Percentiles rank a stretch among this genome's conserved stretches.
These are phyloP conservation scores for Anoplolepis gracilipes DNA, from an alignment of 1,140 invertebrate species.

Conservation along the genomic window DNA sequence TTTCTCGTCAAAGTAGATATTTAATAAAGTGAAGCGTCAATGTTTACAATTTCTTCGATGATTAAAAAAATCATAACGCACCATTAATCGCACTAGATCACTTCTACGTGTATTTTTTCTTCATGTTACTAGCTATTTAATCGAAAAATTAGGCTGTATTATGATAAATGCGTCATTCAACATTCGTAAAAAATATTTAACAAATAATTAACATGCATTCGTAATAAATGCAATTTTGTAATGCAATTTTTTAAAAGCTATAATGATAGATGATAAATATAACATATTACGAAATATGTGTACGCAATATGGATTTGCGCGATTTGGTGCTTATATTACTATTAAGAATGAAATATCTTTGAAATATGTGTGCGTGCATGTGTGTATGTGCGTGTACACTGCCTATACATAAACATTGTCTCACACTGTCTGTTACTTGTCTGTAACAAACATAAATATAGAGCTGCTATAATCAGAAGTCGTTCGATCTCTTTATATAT, in stretches of 20 bases:
- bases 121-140: not conserved
- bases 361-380: too few species aligned
- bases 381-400: slow-evolving; percentile 40
- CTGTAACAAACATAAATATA: slow-evolving; percentile 37
- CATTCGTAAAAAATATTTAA: too few species aligned
- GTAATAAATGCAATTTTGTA: slow-evolving; percentile 4
- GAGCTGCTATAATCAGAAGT: not conserved
- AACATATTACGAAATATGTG: not conserved
- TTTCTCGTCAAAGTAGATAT: not conserved
- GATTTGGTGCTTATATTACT: slow-evolving; percentile 16
- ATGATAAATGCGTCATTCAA: not conserved
- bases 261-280: not conserved
- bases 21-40: not conserved
- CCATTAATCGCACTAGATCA: not conserved
- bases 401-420: slow-evolving; percentile 61
- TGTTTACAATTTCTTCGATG: not conserved
- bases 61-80: not conserved
- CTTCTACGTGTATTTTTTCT: not conserved
- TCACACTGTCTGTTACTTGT: slow-evolving; percentile 10
- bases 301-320: too few species aligned
- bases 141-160: slow-evolving; percentile 4
- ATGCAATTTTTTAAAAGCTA: not conserved
- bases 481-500: not conserved
- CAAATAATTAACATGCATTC: too few species aligned
- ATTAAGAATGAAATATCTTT: slow-evolving; percentile 9